phyloP scores from a whole-genome alignment of 1,140 invertebrate species.

The Tenebrio molitor region DNA sequence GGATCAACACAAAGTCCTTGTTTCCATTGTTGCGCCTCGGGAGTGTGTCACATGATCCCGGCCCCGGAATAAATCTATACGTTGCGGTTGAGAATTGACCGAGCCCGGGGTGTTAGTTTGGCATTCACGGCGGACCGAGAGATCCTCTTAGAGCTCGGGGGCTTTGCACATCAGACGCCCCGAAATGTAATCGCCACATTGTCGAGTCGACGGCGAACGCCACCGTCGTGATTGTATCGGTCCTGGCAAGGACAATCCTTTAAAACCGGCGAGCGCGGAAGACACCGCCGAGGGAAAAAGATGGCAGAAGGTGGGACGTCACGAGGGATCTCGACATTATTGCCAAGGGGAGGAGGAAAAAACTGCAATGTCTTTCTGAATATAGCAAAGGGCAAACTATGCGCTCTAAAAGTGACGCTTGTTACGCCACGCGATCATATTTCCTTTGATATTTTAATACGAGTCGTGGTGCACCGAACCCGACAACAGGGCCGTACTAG shows the following conservation, averaged over 20 bases:
- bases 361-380: neutral
- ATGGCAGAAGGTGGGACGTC: too few species aligned
- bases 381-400: neutral
- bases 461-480: too few species aligned
- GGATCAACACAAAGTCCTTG: conserved; percentile 37
- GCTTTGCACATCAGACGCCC: conserved; percentile 50
- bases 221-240: conserved; percentile 31
- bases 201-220: conserved; percentile 31
- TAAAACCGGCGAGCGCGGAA: conserved; percentile 10
- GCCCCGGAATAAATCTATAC: conserved; percentile 32
- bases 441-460: conserved; percentile 18
- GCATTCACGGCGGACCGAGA: conserved; percentile 30
- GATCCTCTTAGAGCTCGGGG: conserved; percentile 47
- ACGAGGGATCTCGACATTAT: too few species aligned
- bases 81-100: conserved; percentile 48
- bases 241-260: conserved; percentile 24
- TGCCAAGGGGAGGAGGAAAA: too few species aligned
- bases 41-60: conserved; percentile 35
- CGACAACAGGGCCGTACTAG: too few species aligned
- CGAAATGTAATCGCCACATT: conserved; percentile 50
- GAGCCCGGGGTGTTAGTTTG: conserved; percentile 40
- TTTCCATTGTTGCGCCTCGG: conserved; percentile 36
- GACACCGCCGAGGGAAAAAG: neutral
- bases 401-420: neutral
- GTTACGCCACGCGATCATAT: neutral